Conservation (phyloP, 1,140 invertebrate genomes). For the Hyles vespertilio region DNA sequence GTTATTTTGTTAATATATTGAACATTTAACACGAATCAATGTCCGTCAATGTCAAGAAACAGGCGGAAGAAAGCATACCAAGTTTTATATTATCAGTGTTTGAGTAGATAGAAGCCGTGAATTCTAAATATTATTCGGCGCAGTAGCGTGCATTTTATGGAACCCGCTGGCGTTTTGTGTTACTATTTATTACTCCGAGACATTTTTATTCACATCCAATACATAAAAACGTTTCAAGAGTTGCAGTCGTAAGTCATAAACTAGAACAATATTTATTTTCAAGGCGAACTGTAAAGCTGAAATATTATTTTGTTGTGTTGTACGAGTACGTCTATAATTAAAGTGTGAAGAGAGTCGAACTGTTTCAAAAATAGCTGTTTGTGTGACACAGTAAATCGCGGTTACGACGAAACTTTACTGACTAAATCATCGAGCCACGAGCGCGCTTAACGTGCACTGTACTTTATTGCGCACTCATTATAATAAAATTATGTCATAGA, state of each 20-base stretch:
- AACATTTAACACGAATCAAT: too few relatives aligned
- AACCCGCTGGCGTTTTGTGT: conserved; percentile 1
- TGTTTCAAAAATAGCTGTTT: conserved; percentile 64
- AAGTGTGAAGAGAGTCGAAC: conserved; percentile 66
- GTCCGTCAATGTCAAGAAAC: too few relatives aligned
- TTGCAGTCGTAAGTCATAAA: conserved; percentile 17
- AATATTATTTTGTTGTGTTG: conserved; percentile 63
- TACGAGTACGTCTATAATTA: conserved; percentile 64
- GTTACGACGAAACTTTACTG: conserved; percentile 58
- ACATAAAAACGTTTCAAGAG: conserved; percentile 2
- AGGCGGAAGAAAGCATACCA: too few relatives aligned
- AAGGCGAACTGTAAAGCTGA: conserved; percentile 43
- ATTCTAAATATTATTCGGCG: too few relatives aligned
- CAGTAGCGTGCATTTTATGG: conserved; percentile 3
- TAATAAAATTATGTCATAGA: conserved; percentile 52
- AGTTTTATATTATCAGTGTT: too few relatives aligned
- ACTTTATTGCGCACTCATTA: conserved; percentile 56
- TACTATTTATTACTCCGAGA: conserved; percentile 5
- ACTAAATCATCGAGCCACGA: conserved; percentile 59
- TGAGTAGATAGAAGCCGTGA: too few relatives aligned
- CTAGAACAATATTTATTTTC: conserved; percentile 38
- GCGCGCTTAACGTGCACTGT: conserved; percentile 56
- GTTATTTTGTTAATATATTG: too few relatives aligned
- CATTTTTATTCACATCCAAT: conserved; percentile 11
- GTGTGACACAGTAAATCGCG: conserved; percentile 66